Base-by-base conservation (phyloP, 1,140 invertebrate species). In the Coelopa frigida region DNA sequence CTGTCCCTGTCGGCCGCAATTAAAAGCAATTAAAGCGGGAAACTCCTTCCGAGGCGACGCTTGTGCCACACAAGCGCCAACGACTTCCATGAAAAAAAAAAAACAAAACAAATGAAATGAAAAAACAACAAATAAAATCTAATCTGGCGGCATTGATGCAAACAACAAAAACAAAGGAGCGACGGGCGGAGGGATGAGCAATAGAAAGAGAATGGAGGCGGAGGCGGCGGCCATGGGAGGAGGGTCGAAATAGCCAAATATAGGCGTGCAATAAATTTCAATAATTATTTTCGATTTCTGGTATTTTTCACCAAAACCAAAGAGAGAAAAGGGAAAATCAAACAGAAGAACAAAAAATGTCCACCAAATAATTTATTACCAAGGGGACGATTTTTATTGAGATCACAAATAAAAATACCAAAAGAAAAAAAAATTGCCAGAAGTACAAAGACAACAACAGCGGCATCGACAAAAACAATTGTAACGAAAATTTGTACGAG, bases 261-360 rank as follows among this genome's bases (percentile, higher is more conserved):
- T 15, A 35, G 48, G 42, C 48, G 37, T 46, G 35, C 31, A 50
- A 50, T 45, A 50, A 50, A 50, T 50, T 50, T 39, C 37, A 50
- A 50, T 45, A 50, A 50, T 46, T 45, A 29, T 38, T 36, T 32
- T 36, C 38, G 44, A 21, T 43, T 43, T 41, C 35, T 48, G 3
- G n/a, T n/a, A n/a, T n/a, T n/a, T n/a, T n/a, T n/a, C n/a, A n/a
- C n/a, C n/a, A n/a, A n/a, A n/a, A n/a, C n/a, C n/a, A n/a, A n/a
- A n/a, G n/a, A n/a, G n/a, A n/a, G n/a, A n/a, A n/a, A n/a, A n/a
- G n/a, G n/a, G n/a, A n/a, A 41, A 14, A 41, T 3, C 3, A 40
- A 23, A 4, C 23, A 27, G 11, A 20, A 35, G 17, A 15, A 35
- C 12, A 41, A 27, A 17, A 6, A 17, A 41, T 27, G 8, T 8